Conservation (phyloP, 1,140 invertebrate species). For the Bacillus rossius region DNA sequence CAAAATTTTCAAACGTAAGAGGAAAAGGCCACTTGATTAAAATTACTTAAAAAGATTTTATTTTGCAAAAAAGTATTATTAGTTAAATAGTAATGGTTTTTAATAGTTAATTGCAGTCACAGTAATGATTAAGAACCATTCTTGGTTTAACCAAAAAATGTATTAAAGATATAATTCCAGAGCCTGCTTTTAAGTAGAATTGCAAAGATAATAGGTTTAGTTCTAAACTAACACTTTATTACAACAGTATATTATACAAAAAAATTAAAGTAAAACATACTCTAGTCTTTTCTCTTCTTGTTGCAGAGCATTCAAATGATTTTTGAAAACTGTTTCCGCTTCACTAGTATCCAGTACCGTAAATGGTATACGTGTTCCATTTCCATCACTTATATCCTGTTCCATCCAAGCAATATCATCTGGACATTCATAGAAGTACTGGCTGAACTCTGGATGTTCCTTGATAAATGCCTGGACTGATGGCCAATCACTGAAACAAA, state of each 20-base stretch:
- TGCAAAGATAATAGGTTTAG: too few species aligned
- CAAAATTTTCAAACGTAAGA: too few species aligned
- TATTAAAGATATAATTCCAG: too few species aligned
- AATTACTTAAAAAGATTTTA: too few species aligned
- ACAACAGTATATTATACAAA: slow-evolving; percentile 6
- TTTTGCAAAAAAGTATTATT: too few species aligned
- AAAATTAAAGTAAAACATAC: slow-evolving; percentile 51
- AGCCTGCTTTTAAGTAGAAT: too few species aligned
- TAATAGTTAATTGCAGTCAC: too few species aligned
- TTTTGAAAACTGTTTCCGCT: slow-evolving; percentile 87
- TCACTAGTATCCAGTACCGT: slow-evolving; percentile 86
- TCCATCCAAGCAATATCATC: slow-evolving; percentile 77
- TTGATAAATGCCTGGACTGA: slow-evolving; percentile 76
- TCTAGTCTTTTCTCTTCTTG: slow-evolving; percentile 85
- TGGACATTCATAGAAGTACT: slow-evolving; percentile 83
- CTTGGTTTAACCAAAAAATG: too few species aligned
- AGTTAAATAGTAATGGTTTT: too few species aligned
- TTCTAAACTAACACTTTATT: too few species aligned
- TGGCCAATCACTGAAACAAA: slow-evolving; percentile 71
- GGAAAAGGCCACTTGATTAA: too few species aligned
- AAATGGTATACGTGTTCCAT: slow-evolving; percentile 77
- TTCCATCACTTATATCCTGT: slow-evolving; percentile 60
- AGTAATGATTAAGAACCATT: too few species aligned
- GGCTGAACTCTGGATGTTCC: slow-evolving; percentile 81
- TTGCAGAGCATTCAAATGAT: slow-evolving; percentile 84